Base-by-base conservation (phyloP, 1,140 invertebrate genomes). In the Drosophila ironensis region DNA sequence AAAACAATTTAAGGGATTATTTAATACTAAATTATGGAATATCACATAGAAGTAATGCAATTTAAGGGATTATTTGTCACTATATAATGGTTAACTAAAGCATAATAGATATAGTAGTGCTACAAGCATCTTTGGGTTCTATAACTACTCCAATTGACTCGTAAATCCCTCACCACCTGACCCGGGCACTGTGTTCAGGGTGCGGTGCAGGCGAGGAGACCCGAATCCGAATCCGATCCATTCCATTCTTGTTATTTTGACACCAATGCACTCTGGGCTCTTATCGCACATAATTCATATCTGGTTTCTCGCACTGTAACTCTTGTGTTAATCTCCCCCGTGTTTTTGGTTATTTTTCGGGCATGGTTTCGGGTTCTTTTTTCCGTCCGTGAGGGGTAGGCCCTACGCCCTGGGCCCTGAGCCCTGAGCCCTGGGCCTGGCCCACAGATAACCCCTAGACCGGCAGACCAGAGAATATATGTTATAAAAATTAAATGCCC, bases 281-380 rank as follows among this genome's bases (percentile, higher is more conserved):
- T 84, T 84, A 84, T 84, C 78, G 59, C 80, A 45, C 54, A 84
- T 82, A 78, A 84, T 84, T 86, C 78, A 86, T 82, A 82, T 82
- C 78, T 82, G 80, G 78, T 81, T 81, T 81, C 72, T 82, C 59
- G 72, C 66, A 56, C 75, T 53, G 53, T 60, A 59, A 38, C 46
- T 51, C 33, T 40, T 40, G 52, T 72, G 71, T 77, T 77, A 84
- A 84, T 82, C 78, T 84, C 69, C 52, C 56, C 57, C 19, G n/a
- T n/a, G 30, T 14, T 35, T 28, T 52, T 54, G 48, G 41, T 54
- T 51, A 17, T 54, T 45, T 30, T 45, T 47, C 24, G 30, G 70
- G 40, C 28, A 25, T 27, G 9, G 42, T 35, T 47, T 44, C 11
- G 38, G 45, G 8, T 11, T 38, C 38, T 14, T 16, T 37, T 16